Conservation (phyloP, 2,888 invertebrate species). For the Microctonus aethiopoides region DNA sequence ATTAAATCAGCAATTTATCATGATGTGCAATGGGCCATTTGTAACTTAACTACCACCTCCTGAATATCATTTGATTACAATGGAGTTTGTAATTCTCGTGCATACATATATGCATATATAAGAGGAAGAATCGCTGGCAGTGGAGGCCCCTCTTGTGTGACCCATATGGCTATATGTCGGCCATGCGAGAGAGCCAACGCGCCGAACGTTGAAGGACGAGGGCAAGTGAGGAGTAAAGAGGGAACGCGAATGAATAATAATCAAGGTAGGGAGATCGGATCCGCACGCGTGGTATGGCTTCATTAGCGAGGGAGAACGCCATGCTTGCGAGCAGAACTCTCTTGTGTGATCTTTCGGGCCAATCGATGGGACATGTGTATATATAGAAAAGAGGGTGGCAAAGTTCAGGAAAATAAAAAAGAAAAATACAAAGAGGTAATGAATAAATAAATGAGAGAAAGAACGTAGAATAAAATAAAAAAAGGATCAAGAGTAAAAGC, state of each 20-base stretch:
- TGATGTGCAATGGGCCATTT: slow-evolving; percentile 1
- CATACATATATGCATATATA: neutral
- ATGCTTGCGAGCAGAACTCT: neutral
- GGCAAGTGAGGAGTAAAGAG: neutral
- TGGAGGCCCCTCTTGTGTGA: neutral
- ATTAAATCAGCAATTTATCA: slow-evolving; percentile 8
- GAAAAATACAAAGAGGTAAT: neutral
- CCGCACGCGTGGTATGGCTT: slow-evolving; percentile 41
- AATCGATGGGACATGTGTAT: neutral
- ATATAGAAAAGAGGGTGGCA: neutral
- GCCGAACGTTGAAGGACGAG: neutral
- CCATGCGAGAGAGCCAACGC: slow-evolving; percentile 31
- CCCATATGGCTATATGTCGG: slow-evolving; percentile 17
- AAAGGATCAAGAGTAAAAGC: neutral
- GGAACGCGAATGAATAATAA: slow-evolving; percentile 51
- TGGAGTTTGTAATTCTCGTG: neutral
- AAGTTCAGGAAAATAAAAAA: neutral
- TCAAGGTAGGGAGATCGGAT: slow-evolving; percentile 54
- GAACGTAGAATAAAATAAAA: neutral
- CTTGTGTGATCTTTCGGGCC: neutral
- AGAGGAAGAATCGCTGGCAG: neutral
- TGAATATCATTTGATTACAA: slow-evolving; percentile 4
- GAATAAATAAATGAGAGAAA: no score
- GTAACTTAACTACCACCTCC: slow-evolving; percentile 4
- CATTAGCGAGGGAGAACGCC: slow-evolving; percentile 33